Percentiles rank a stretch among this genome's conserved stretches.
Evolutionary conservation across 2,888 invertebrate species (phyloP).

Genomic region (Paralinhomoeus sp.): DNA sequence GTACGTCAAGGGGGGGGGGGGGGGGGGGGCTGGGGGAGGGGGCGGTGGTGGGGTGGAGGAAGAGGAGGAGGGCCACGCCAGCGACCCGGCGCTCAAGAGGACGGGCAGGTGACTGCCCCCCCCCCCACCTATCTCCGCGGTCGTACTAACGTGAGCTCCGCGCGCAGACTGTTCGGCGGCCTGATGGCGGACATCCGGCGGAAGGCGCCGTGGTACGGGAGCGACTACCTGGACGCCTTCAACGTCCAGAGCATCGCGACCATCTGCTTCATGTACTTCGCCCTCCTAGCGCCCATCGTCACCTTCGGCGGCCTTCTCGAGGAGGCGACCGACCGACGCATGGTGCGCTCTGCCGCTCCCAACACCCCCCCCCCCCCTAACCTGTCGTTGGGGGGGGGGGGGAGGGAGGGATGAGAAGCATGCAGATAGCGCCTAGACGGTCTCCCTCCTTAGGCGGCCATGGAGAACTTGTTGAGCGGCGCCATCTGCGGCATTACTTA

Average conservation of each 20-base stretch:
- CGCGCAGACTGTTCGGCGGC: constrained; percentile 55
- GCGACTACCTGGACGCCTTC: constrained; percentile 62
- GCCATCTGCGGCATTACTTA: constrained; percentile 82
- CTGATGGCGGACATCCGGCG: constrained; percentile 69
- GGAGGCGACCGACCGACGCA: constrained; percentile 57
- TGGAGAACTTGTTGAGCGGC: constrained; percentile 31
- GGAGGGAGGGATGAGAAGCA: no score
- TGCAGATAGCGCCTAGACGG: no score
- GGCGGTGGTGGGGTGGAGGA: constrained; percentile 5
- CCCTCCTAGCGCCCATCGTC: constrained; percentile 80
- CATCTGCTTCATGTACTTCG: constrained; percentile 83
- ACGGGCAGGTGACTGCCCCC: constrained; percentile 13
- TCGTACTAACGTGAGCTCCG: no score
- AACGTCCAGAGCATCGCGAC: constrained; percentile 76
- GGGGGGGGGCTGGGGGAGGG: background rate
- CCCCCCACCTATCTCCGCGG: no score
- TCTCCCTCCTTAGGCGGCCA: no score
- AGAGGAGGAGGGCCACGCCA: constrained; percentile 12
- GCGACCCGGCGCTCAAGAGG: constrained; percentile 19
- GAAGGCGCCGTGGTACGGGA: constrained; percentile 63
- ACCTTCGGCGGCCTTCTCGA: constrained; percentile 77
- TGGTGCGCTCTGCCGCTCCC: constrained; percentile 26
- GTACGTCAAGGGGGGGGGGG: background rate
- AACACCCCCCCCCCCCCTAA: no score
- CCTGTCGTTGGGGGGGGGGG: no score